Evolutionary conservation across 2,797 vertebrate genomes (phyloP).

Genomic region (Melanogrammus aeglefinus): DNA sequence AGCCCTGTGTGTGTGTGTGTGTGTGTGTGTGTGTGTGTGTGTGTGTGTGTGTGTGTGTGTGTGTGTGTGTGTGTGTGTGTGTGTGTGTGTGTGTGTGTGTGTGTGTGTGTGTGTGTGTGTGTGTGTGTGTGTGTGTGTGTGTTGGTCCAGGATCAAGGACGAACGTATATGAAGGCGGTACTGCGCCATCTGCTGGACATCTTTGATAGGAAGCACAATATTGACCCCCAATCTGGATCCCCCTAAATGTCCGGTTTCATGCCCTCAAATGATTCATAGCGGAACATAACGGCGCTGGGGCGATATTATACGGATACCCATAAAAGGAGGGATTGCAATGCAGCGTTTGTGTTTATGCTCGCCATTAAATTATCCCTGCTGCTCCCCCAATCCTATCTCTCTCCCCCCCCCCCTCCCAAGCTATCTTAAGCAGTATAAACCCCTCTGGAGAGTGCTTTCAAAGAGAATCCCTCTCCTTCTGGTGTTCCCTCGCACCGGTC

Average conservation of each 20-base stretch:
- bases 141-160: background rate
- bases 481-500: background rate
- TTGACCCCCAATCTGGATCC: background rate
- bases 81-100: too few relatives aligned
- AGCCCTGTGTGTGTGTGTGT: background rate
- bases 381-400: background rate
- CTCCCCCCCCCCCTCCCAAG: background rate
- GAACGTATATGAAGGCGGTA: background rate
- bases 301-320: background rate
- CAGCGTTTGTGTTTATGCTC: background rate
- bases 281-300: background rate
- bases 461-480: background rate
- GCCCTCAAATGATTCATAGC: background rate
- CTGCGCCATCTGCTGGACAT: constrained; percentile 9
- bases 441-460: background rate
- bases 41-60: too few relatives aligned
- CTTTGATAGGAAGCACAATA: background rate
- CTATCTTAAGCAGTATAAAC: background rate
- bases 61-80: too few relatives aligned
- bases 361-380: background rate
- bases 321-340: background rate
- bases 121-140: background rate
- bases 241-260: background rate
- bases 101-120: too few relatives aligned
- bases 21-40: background rate